Base-by-base conservation (phyloP, 2,888 invertebrate genomes). In the Drosophila tanythrix region DNA sequence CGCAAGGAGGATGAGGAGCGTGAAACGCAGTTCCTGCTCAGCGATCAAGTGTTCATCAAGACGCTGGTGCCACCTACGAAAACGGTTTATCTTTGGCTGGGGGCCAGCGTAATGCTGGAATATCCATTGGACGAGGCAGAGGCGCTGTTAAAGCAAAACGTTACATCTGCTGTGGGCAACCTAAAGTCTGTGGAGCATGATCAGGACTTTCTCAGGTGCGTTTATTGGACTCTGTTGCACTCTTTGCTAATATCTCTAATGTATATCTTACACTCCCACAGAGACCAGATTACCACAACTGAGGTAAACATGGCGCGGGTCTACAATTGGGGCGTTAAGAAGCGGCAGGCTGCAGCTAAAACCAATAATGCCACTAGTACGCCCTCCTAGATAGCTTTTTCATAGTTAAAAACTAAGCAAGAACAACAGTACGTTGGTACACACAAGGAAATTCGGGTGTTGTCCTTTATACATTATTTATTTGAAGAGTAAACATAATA, bases 271-370 rank as follows among this genome's bases (percentile, higher is more conserved):
- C 2, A 46, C 21, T 33, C 1, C 35, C 13, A 18, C 70, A 96
- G 99, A 91, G 99, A 99, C 94, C 99, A 99, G 94, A 97, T 98
- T 91, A 99, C 99, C 21, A 99, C 99, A 27, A 98, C 98, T 53
- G 99, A 99, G 95, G 99, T 99, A 31, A 99, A 99, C 93, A 99
- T 99, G 98, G 99, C 99, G 36, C 95, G 99, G 92, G 98, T 99
- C 31, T 99, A 97, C 93, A 99, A 99, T 93, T 99, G 99, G 99
- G 98, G 99, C 94, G 98, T 99, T 4, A 99, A 98, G 93, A 95
- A 96, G 91, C 95, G 98, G 79, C 97, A 98, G 93, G 96, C 96
- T 46, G 95, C 95, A 48, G 96, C 95, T 91, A 93, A 93, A 70
- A 81, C 72, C 15, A 76, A 58, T 18, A 75, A 57, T 48, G 53